Conservation (phyloP, 2,797 vertebrate genomes). For the Aselliscus stoliczkanus region DNA sequence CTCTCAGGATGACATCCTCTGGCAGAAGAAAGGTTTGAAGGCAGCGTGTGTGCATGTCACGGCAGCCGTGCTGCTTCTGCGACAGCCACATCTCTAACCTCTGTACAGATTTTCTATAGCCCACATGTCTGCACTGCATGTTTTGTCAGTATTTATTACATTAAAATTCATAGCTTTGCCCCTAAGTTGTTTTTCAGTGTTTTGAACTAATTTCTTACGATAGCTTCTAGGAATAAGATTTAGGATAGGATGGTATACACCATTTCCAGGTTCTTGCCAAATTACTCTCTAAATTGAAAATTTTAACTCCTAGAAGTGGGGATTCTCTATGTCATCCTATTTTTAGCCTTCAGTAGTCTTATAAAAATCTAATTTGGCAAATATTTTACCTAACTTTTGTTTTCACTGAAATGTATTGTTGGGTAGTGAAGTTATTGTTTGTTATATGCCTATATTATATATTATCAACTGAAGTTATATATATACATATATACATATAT, state of each 20-base stretch:
- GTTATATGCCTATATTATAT: neutral
- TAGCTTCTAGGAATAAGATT: neutral
- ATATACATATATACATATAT: neutral
- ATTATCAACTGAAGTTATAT: neutral
- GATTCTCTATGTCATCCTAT: too few relatives aligned
- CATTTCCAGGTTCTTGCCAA: neutral
- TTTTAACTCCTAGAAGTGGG: neutral
- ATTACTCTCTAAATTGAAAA: neutral
- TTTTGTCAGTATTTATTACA: too few relatives aligned
- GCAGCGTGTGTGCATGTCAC: rapidly evolving
- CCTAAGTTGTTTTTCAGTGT: neutral
- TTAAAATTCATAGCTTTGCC: neutral
- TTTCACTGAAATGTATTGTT: neutral
- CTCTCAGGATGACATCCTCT: neutral
- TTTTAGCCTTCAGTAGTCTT: neutral
- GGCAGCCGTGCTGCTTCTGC: neutral
- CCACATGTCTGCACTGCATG: too few relatives aligned
- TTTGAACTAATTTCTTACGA: neutral
- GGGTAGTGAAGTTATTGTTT: too few relatives aligned
- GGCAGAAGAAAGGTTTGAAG: neutral
- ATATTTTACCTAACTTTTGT: neutral
- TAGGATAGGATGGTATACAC: neutral
- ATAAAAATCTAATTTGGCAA: neutral
- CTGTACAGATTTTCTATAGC: neutral
- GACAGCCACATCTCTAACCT: rapidly evolving